These are phyloP conservation scores for Protomyctophum bolini DNA, from an alignment of 2,113 vertebrate species.

Conservation along the genomic window DNA sequence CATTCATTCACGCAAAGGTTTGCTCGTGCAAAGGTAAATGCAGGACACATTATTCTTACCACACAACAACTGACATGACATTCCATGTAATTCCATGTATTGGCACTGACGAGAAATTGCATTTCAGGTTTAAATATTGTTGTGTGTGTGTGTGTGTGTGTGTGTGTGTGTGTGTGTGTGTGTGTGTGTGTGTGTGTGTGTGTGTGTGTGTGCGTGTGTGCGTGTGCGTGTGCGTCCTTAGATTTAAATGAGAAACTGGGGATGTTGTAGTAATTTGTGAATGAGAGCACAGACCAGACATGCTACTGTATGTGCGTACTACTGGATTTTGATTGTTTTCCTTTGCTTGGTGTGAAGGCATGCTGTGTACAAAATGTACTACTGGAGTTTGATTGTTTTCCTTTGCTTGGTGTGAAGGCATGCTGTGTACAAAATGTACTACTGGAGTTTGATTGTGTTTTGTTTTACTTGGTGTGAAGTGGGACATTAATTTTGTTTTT, in stretches of 20 bases:
- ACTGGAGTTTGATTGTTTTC: not conserved
- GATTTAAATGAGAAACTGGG: too few species aligned
- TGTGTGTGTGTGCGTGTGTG: too few species aligned
- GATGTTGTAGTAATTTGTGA: too few species aligned
- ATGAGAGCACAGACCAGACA: too few species aligned
- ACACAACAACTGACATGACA: too few species aligned
- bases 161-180: too few species aligned
- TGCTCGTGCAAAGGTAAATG: too few species aligned
- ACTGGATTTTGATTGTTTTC: not conserved
- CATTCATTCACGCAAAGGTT: too few species aligned
- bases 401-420: not conserved
- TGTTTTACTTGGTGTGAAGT: conserved; percentile 16
- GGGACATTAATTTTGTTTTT: not conserved
- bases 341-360: not conserved
- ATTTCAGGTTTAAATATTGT: not conserved
- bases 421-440: conserved; percentile 4
- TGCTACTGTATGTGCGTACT: not conserved
- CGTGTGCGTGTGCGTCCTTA: too few species aligned
- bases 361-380: not conserved
- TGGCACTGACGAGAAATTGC: not conserved
- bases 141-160: too few species aligned
- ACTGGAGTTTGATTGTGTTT: not conserved
- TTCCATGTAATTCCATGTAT: not conserved
- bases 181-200: too few species aligned
- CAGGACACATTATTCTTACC: too few species aligned